phyloP scores from a whole-genome alignment of 2,113 vertebrate genomes.

The Gymnogyps californianus region DNA sequence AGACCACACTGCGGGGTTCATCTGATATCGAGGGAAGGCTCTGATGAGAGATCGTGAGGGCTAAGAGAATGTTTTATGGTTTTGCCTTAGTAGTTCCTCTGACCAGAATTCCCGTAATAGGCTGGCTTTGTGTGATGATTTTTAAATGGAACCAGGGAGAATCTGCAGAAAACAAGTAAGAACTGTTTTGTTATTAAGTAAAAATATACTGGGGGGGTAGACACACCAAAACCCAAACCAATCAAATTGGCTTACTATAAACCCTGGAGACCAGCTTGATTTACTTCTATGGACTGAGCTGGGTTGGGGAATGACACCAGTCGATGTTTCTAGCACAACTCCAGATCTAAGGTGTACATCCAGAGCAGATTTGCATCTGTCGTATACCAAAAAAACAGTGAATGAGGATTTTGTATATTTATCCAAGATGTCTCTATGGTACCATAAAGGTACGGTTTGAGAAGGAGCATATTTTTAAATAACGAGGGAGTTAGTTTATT shows the following conservation, averaged over 20 bases:
- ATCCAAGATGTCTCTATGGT: background rate
- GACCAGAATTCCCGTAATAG: background rate
- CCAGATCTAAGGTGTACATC: background rate
- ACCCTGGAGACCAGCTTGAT: background rate
- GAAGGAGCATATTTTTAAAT: background rate
- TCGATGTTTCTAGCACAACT: background rate
- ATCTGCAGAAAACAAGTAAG: background rate
- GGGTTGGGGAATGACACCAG: background rate
- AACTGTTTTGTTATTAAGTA: background rate
- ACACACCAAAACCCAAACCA: background rate
- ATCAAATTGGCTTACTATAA: background rate
- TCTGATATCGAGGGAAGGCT: background rate
- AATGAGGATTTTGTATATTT: background rate
- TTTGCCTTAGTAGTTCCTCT: background rate
- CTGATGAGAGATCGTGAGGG: background rate
- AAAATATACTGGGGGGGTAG: background rate
- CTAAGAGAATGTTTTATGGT: background rate
- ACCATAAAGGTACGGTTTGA: background rate
- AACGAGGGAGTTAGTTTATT: background rate
- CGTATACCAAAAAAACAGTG: background rate
- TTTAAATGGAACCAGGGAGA: background rate
- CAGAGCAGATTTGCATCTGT: background rate
- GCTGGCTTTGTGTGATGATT: background rate
- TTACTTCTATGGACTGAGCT: background rate
- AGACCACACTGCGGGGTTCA: background rate